phyloP scores from a whole-genome alignment of 1,140 invertebrate genomes.

The Daktulosphaira vitifoliae region DNA sequence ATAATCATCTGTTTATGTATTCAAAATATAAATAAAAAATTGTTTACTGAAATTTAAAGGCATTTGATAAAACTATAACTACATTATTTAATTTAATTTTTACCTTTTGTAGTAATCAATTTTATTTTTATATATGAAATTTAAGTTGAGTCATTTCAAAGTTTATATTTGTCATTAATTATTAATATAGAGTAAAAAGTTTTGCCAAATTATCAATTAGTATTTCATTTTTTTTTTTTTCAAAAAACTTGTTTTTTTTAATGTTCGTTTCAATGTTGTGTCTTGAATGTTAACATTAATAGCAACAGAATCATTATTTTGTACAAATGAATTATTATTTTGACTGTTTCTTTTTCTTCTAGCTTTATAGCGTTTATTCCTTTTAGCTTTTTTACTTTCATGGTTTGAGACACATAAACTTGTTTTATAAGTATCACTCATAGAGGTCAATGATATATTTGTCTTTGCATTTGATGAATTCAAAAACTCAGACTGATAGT shows the following conservation, averaged over 20 bases:
- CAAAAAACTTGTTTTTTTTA: slow-evolving; percentile 1
- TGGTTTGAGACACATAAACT: neutral
- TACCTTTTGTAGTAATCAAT: too few species aligned
- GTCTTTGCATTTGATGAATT: neutral
- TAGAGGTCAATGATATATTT: neutral
- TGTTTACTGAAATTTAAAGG: too few species aligned
- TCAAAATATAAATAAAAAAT: too few species aligned
- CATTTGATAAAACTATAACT: too few species aligned
- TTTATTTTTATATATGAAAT: too few species aligned
- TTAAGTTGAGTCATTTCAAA: too few species aligned
- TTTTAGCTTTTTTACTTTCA: slow-evolving; percentile 5
- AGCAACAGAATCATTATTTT: slow-evolving; percentile 4
- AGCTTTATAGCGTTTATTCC: neutral
- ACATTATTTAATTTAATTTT: too few species aligned
- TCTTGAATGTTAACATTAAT: slow-evolving; percentile 27
- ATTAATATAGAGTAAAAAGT: too few species aligned
- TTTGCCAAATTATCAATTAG: too few species aligned
- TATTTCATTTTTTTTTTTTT: slow-evolving; percentile 19
- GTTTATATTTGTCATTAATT: too few species aligned
- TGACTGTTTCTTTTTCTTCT: neutral
- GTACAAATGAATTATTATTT: neutral
- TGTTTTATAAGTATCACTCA: neutral
- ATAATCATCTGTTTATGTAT: too few species aligned
- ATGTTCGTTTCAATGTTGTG: neutral
- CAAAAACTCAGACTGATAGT: neutral